Conservation (phyloP, 2,888 invertebrate genomes). For the Euspilapteryx auroguttella region DNA sequence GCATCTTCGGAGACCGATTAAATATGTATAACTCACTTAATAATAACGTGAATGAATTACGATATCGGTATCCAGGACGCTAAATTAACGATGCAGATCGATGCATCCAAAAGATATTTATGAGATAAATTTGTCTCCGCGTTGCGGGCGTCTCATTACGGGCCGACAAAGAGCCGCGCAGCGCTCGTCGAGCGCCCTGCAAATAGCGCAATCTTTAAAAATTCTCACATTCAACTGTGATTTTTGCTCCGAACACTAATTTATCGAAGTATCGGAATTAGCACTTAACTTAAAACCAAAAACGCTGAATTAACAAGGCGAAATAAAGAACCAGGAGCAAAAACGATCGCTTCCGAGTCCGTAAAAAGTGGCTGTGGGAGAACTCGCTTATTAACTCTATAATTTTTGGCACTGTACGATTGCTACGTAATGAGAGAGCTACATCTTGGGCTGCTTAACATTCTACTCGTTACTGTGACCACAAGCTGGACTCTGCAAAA, state of each 20-base stretch:
- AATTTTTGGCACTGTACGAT: slow-evolving; percentile 14
- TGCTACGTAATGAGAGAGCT: neutral
- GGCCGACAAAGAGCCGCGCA: slow-evolving; percentile 42
- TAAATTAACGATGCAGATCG: slow-evolving; percentile 47
- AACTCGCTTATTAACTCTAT: slow-evolving; percentile 26
- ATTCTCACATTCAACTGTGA: slow-evolving; percentile 13
- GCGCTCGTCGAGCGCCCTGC: slow-evolving; percentile 50
- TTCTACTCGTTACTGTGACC: slow-evolving; percentile 9
- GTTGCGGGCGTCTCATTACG: slow-evolving; percentile 41
- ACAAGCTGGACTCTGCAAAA: too few species aligned
- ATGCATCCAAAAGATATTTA: slow-evolving; percentile 46
- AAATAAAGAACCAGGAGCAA: neutral
- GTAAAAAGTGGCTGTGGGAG: slow-evolving; percentile 17
- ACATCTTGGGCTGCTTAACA: slow-evolving; percentile 13
- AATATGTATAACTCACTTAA: slow-evolving; percentile 25
- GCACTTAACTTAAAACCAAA: slow-evolving; percentile 4
- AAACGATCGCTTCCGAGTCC: too few species aligned
- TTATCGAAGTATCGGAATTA: slow-evolving; percentile 1
- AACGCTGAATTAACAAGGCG: neutral
- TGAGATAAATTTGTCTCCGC: slow-evolving; percentile 49
- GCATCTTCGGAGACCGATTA: slow-evolving; percentile 7
- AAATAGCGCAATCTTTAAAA: slow-evolving; percentile 38
- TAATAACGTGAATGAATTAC: slow-evolving; percentile 40
- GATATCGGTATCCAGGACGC: slow-evolving; percentile 35
- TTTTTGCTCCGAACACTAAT: neutral